These are phyloP conservation scores for Dipodomys ordii DNA, from an alignment of 2,113 vertebrate species.

Conservation along the genomic window DNA sequence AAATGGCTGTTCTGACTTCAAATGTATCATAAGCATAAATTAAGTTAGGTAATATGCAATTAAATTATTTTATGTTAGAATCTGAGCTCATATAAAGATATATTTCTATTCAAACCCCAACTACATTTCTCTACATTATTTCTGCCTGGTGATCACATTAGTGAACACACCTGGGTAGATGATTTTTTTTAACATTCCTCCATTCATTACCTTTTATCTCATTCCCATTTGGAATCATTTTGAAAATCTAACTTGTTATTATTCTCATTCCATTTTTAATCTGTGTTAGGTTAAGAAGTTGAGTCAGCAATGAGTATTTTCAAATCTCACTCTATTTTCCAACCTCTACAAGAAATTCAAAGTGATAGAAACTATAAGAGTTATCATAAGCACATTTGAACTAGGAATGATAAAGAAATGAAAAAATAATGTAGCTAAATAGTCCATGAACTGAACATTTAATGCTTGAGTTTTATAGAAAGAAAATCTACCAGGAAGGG, in stretches of 20 bases:
- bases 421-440: background rate
- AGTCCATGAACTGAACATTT: background rate
- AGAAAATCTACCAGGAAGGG: background rate
- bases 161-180: background rate
- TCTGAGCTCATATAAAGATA: constrained; percentile 33
- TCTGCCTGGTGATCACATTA: background rate
- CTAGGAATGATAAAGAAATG: background rate
- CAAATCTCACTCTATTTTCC: background rate
- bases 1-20: constrained; percentile 29
- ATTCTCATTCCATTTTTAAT: background rate
- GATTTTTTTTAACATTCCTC: background rate
- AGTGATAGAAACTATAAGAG: background rate
- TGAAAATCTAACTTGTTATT: background rate
- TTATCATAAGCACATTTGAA: background rate
- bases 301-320: background rate
- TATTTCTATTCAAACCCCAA: background rate
- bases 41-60: constrained; percentile 44
- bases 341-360: background rate
- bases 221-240: background rate
- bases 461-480: background rate
- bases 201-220: background rate
- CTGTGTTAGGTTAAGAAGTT: background rate
- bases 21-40: constrained; percentile 55
- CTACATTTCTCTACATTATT: background rate
- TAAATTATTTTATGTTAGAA: constrained; percentile 36